These are phyloP conservation scores for Thrips palmi DNA, from an alignment of 1,140 invertebrate species.

Conservation along the genomic window DNA sequence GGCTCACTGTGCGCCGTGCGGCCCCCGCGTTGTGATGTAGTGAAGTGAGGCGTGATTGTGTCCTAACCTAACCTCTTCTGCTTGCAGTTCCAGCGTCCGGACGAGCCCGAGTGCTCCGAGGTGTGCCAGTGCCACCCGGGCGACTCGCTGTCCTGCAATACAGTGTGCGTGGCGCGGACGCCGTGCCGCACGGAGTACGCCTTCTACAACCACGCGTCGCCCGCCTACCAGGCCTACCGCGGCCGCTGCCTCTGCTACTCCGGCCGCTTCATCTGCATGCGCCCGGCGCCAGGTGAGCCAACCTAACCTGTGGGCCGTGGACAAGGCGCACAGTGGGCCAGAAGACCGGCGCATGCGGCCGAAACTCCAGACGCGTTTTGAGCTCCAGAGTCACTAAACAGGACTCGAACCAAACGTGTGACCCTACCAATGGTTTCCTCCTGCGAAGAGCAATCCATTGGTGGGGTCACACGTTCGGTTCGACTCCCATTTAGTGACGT, in stretches of 20 bases:
- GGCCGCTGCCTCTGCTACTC: conserved; percentile 80
- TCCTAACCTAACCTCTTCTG: conserved; percentile 8
- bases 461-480: too few species aligned
- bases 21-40: not conserved
- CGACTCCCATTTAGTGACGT: too few species aligned
- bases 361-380: too few species aligned
- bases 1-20: too few species aligned
- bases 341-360: too few species aligned
- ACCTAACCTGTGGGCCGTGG: not conserved
- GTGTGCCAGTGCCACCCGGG: conserved; percentile 59
- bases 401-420: too few species aligned
- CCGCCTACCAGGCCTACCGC: conserved; percentile 70
- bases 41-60: not conserved
- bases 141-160: conserved; percentile 58
- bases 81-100: conserved; percentile 62
- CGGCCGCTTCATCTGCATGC: conserved; percentile 76
- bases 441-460: too few species aligned
- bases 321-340: too few species aligned
- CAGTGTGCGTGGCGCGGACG: conserved; percentile 63
- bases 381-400: too few species aligned
- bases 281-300: conserved; percentile 53
- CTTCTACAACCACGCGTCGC: conserved; percentile 73
- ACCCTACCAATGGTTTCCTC: too few species aligned
- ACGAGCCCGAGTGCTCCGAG: conserved; percentile 66
- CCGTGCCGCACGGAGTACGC: conserved; percentile 70